Evolutionary conservation across 1,140 invertebrate genomes (phyloP), one percentile per base, ranked within the genome.

Genomic region (Hypothenemus hampei): DNA sequence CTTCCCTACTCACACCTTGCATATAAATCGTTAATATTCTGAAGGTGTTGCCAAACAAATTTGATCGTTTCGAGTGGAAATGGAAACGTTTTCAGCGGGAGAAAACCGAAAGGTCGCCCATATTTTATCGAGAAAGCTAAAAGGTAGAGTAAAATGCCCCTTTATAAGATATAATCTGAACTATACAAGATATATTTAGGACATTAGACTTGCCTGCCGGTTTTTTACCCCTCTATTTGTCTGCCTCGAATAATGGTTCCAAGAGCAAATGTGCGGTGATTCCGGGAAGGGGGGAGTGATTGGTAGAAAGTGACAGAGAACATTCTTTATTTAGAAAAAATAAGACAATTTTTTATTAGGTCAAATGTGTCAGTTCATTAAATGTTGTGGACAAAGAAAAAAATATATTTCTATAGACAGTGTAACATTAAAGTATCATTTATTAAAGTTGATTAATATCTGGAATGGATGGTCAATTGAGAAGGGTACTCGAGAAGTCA

Each of bases 101-200:
- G 18, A 16, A 43, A 43, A 43, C 18, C 40, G 16, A 39, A 39
- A 16, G 36, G 36, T 18, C 36, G n/a, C 40, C 21, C 40, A 43
- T 43, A 43, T 43, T 43, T 43, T 21, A 43, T 43, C 40, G 21
- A 43, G 2, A 43, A 43, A 43, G 40, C 40, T 43, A n/a, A 43
- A 43, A 18, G 40, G 40, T 43, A 43, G 21, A 16, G 36, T 39
- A 43, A 43, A 43, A 43, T 43, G 15, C 16, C 40, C 40, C 21
- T 43, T 43, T 43, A 8, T 23, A 43, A 23, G 40, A 19, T 23
- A 43, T 43, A 43, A 43, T 43, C 40, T 23, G 40, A 43, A 43
- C 40, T 22, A 43, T 43, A 23, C 40, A 43, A 43, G 40, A 43
- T 21, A 43, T 43, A 43, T 43, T 8, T 22, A 20, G 6, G 15